Base-by-base conservation (phyloP, 2,888 invertebrate species). In the Lasioglossum leucozonium region DNA sequence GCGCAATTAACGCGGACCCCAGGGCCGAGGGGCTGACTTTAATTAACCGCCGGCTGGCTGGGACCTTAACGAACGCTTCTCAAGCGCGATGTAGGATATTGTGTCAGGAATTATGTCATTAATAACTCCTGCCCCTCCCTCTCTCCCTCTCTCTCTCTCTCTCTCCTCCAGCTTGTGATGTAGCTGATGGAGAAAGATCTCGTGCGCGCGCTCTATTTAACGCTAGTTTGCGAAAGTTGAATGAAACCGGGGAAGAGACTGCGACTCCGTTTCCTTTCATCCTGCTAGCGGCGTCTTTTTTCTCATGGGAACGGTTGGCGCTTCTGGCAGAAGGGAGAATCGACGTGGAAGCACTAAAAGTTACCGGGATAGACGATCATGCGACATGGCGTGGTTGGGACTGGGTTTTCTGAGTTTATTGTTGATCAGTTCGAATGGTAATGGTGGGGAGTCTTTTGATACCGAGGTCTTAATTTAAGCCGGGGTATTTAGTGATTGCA, bases 1-100 rank as follows among this genome's bases (percentile, higher is more conserved):
- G 77, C 55, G 88, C 88, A 84, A 88, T 88, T 88, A 88, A 88
- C 88, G 80, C 75, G 47, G 67, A 37, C 73, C 79, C 71, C 58
- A 78, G 80, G 55, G 81, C 67, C 80, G 78, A 78, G 83, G 83
- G 88, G 76, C 78, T 75, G 80, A 78, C 78, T 88, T 88, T 88
- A 88, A 88, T 88, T 88, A 88, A 88, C 88, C 86, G 78, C 71
- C 62, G 80, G 34, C 62, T 55, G 69, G 69, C 81, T 72, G 81
- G 47, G 79, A 73, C 67, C 84, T 69, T 75, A 80, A 79, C 79
- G 88, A 84, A 86, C 74, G 71, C 13, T 71, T 22, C 73, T 72
- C 81, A 69, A 69, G 47, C 30, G 26, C 73, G 78, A 82, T 78
- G 81, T 84, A 71, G 83, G 82, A 88, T 81, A 88, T 88, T 80